Percentiles rank a stretch among this genome's conserved stretches.
phyloP scores from a whole-genome alignment of 2,888 invertebrate genomes.

The Criorhina ranunculi region DNA sequence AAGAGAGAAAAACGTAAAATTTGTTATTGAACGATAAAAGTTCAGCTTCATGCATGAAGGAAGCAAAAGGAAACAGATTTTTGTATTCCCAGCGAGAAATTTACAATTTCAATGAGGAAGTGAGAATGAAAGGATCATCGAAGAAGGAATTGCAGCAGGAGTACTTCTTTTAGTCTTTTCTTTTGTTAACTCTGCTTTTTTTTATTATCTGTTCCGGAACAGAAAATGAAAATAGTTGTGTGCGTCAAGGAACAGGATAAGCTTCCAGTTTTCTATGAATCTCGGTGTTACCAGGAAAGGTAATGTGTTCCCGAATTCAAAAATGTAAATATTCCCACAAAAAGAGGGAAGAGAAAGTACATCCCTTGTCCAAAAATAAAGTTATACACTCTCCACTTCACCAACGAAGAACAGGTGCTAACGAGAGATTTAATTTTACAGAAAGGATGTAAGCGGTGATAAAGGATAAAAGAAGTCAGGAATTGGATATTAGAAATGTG shows the following conservation, averaged over 20 bases:
- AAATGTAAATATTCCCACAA: slow-evolving; percentile 52
- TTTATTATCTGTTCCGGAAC: neutral
- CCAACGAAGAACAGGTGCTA: slow-evolving; percentile 66
- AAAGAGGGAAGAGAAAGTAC: slow-evolving; percentile 3
- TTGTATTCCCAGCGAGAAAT: slow-evolving; percentile 56
- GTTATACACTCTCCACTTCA: slow-evolving; percentile 43
- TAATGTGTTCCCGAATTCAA: slow-evolving; percentile 25
- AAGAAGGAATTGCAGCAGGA: neutral
- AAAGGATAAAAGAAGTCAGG: neutral
- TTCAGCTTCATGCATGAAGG: slow-evolving; percentile 68
- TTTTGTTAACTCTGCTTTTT: slow-evolving; percentile 7
- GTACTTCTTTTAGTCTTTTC: slow-evolving; percentile 4
- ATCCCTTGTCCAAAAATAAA: slow-evolving; percentile 48
- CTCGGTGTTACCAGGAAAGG: slow-evolving; percentile 5
- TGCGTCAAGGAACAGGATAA: slow-evolving; percentile 5
- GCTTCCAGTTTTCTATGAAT: neutral
- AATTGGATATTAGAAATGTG: neutral
- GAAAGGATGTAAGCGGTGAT: neutral
- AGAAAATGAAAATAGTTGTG: slow-evolving; percentile 21
- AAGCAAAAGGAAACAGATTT: slow-evolving; percentile 60
- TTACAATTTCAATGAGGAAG: slow-evolving; percentile 62
- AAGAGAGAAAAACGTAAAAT: slow-evolving; percentile 36
- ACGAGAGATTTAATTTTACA: slow-evolving; percentile 59
- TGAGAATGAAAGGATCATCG: slow-evolving; percentile 57
- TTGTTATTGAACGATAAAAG: slow-evolving; percentile 69